Base-by-base conservation (phyloP, 2,113 vertebrate species). In the Nannobrachium achirus region DNA sequence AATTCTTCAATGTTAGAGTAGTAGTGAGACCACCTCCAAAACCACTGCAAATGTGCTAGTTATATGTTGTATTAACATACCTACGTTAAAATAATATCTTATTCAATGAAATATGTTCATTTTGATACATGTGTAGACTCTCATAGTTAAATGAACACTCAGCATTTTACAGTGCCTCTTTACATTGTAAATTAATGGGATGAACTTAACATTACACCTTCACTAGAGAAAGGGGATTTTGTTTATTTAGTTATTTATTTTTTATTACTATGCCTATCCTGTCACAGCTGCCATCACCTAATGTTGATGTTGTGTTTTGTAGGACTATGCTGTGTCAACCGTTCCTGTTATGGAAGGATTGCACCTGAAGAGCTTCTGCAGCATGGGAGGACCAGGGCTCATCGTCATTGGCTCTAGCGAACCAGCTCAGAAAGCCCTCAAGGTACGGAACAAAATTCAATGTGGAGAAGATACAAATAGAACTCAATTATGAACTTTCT, bases 331-430 rank as follows among this genome's bases (percentile, higher is more conserved):
- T 0, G 98, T 99, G 70, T 98, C 97, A 41, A 99, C 94, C 0
- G 95, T 99, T 10, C 95, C 97, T 0, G 96, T 98, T 63, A 56
- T 73, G 20, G 92, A 94, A 6, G 70, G 87, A 18, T 89, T 99
- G 78, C 98, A 99, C 81, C 89, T 99, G 89, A 99, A 99, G 91
- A 94, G 94, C 80, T 96, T 96, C 91, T 99, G 98, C 94, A 98
- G 96, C 75, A 99, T 99, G 97, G 98, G 95, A 52, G 97, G 96
- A 72, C 97, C 98, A 14, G 97, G 95, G 75, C 94, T 99, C 71
- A 96, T 99, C 2, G 89, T 94, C 40, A 96, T 98, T 0, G 96
- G 97, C 86, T 96, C 97, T 81, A 98, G 97, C 72, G 95, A 98
- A 82, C 62, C 92, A 46, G 98, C 98, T 0, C 97, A 99, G 92